phyloP scores from a whole-genome alignment of 2,113 vertebrate genomes.

The Procavia capensis region DNA sequence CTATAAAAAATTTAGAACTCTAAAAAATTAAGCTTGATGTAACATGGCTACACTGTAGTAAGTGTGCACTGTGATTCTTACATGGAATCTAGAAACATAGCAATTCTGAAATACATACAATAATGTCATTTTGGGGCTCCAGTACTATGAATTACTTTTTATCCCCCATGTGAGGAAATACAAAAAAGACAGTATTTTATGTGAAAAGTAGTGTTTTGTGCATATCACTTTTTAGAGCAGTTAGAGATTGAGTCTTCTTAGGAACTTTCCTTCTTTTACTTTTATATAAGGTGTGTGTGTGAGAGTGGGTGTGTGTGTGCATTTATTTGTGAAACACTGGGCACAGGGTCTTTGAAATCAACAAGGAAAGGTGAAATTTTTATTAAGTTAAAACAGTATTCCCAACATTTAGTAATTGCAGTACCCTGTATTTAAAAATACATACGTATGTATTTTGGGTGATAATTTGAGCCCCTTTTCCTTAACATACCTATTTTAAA shows the following conservation, averaged over 20 bases:
- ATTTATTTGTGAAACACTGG: conserved; percentile 32
- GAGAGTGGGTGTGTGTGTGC: not conserved
- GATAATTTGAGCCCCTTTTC: conserved; percentile 45
- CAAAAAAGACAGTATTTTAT: conserved; percentile 9
- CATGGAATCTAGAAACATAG: conserved; percentile 27
- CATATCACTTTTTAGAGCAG: conserved; percentile 1
- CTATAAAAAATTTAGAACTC: conserved; percentile 49
- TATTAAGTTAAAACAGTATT: conserved; percentile 49
- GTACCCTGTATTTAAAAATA: not conserved
- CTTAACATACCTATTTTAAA: conserved; percentile 46
- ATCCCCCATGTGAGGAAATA: conserved; percentile 49
- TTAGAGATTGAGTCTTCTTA: conserved; percentile 62
- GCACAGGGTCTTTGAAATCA: conserved; percentile 51
- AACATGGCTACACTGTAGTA: not conserved
- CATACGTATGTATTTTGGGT: not conserved
- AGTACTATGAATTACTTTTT: conserved; percentile 61
- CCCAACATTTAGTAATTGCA: conserved; percentile 39
- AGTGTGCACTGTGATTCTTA: conserved; percentile 28
- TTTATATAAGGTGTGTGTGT: not conserved
- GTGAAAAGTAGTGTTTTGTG: conserved; percentile 58
- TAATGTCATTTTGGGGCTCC: conserved; percentile 27
- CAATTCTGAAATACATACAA: conserved; percentile 39
- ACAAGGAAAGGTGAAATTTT: conserved; percentile 2
- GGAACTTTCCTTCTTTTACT: conserved; percentile 24
- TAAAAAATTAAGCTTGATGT: conserved; percentile 61